Conservation (phyloP, 1,140 invertebrate genomes). For the Patella vulgata region DNA sequence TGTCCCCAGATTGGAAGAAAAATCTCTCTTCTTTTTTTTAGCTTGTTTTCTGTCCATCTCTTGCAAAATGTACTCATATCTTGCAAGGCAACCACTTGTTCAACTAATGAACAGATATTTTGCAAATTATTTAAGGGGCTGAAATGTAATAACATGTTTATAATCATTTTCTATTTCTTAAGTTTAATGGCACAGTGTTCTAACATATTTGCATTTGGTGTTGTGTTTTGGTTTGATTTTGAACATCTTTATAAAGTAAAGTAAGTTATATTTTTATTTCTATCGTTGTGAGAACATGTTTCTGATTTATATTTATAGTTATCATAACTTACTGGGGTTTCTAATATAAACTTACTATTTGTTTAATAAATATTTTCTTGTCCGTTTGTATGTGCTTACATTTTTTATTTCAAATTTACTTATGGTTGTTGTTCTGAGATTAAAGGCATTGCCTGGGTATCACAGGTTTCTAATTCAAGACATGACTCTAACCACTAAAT, state of each 20-base stretch:
- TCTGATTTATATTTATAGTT: not conserved
- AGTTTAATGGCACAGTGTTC: constrained; percentile 65
- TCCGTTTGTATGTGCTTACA: not conserved
- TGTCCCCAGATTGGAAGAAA: no score
- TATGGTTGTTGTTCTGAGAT: not conserved
- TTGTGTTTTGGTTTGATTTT: constrained; percentile 71
- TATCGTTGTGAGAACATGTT: not conserved
- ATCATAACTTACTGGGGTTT: not conserved
- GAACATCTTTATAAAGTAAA: constrained; percentile 65
- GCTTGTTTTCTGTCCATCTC: no score
- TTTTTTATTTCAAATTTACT: not conserved
- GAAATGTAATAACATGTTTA: no score
- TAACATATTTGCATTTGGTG: constrained; percentile 68
- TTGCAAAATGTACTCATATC: no score
- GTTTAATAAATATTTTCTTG: not conserved
- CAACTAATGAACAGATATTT: no score
- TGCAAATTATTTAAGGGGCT: no score
- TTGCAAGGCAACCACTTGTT: no score
- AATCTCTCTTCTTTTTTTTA: no score
- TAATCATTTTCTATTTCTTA: constrained; percentile 21
- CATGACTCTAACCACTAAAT: constrained; percentile 1
- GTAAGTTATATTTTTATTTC: constrained; percentile 46
- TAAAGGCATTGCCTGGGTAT: not conserved
- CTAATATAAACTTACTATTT: not conserved
- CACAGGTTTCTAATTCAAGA: constrained; percentile 1